phyloP scores from a whole-genome alignment of 2,888 invertebrate species.

The Liodrosophila aerea region DNA sequence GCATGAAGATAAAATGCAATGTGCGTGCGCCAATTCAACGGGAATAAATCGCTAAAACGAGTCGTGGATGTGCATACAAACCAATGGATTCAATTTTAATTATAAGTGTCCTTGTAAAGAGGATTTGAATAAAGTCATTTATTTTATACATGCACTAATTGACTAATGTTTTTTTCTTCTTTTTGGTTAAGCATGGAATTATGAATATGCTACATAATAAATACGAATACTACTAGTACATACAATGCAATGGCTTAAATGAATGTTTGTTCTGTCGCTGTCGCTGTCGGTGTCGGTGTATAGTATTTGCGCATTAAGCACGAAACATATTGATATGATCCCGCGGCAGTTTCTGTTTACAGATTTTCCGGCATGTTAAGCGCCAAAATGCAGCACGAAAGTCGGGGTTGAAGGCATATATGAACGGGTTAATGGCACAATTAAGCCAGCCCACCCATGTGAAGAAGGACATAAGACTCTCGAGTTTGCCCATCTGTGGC shows the following conservation, averaged over 20 bases:
- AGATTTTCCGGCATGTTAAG: slow-evolving; percentile 84
- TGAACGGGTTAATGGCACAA: slow-evolving; percentile 94
- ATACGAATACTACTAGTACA: slow-evolving; percentile 5
- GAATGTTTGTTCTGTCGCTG: not conserved
- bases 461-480: slow-evolving; percentile 88
- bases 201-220: slow-evolving; percentile 17
- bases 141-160: slow-evolving; percentile 6
- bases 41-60: not conserved
- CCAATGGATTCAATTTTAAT: slow-evolving; percentile 13
- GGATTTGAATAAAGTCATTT: slow-evolving; percentile 29
- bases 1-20: too few species aligned
- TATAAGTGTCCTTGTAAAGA: slow-evolving; percentile 22
- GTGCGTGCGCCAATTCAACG: too few species aligned
- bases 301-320: slow-evolving; percentile 49
- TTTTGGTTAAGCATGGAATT: slow-evolving; percentile 7
- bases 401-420: slow-evolving; percentile 94
- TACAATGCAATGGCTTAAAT: not conserved
- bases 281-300: not conserved
- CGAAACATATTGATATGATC: slow-evolving; percentile 79
- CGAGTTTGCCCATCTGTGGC: slow-evolving; percentile 85
- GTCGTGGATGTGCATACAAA: too few species aligned
- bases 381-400: slow-evolving; percentile 94
- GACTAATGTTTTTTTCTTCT: slow-evolving; percentile 1
- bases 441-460: slow-evolving; percentile 96
- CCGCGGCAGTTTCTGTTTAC: slow-evolving; percentile 73